Conservation (phyloP, 1,140 invertebrate genomes). For the Drosophila santomea region DNA sequence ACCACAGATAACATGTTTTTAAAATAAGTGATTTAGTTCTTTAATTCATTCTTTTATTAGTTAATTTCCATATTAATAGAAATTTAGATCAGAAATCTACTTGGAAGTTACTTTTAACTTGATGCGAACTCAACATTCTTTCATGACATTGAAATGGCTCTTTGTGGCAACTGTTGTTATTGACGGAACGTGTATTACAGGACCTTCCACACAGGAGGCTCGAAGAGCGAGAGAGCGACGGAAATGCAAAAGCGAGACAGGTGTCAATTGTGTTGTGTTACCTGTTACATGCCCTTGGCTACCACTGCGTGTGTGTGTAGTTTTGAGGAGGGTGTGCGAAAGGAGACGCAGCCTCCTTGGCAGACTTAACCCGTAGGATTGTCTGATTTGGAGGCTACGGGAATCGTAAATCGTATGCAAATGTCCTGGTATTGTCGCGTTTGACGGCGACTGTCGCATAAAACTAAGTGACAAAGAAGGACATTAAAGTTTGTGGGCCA, state of each 20-base stretch:
- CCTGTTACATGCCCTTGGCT: conserved; percentile 70
- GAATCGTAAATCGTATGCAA: conserved; percentile 70
- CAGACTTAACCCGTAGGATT: conserved; percentile 35
- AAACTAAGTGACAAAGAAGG: conserved; percentile 54
- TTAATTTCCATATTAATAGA: background rate
- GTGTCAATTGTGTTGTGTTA: conserved; percentile 59
- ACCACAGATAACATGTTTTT: no score
- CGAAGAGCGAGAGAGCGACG: conserved; percentile 11
- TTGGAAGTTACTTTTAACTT: conserved; percentile 17
- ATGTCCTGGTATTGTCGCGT: conserved; percentile 47
- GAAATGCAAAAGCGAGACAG: conserved; percentile 37
- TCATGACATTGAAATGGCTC: conserved; percentile 73
- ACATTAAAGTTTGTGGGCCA: conserved; percentile 62
- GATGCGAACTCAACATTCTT: conserved; percentile 66
- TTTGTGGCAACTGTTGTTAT: conserved; percentile 59
- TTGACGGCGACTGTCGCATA: conserved; percentile 30
- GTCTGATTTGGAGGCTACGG: conserved; percentile 10
- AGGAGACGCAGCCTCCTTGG: conserved; percentile 9
- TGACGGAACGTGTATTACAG: conserved; percentile 41
- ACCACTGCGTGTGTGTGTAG: conserved; percentile 1
- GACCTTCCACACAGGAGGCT: conserved; percentile 21
- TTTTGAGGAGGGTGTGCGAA: background rate
- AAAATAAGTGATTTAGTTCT: no score
- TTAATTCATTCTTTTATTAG: background rate
- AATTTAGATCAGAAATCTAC: conserved; percentile 2